Conservation (phyloP, 2,797 vertebrate genomes). For the Macropodus opercularis region DNA sequence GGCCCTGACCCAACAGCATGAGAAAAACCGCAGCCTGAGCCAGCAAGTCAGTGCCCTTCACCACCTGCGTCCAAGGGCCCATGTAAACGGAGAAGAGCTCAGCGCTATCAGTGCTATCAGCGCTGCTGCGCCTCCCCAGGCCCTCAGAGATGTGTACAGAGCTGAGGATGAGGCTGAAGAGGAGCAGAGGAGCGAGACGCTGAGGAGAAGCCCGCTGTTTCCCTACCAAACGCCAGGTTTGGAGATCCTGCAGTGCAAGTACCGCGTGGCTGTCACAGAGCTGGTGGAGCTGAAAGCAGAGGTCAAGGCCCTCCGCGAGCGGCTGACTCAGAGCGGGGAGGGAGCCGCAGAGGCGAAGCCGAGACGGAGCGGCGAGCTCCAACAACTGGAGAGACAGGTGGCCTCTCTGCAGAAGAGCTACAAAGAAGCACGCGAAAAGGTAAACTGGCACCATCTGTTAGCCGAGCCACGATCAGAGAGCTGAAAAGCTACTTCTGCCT, state of each 20-base stretch:
- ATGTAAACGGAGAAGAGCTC: conserved; percentile 67
- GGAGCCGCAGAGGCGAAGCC: conserved; percentile 79
- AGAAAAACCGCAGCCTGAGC: conserved; percentile 86
- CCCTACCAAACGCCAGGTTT: conserved; percentile 86
- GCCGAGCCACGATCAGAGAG: too few relatives aligned
- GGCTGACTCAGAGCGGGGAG: conserved; percentile 85
- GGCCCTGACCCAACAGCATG: conserved; percentile 91
- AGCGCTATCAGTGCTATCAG: neutral
- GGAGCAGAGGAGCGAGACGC: conserved; percentile 40
- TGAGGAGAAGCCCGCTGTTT: conserved; percentile 55
- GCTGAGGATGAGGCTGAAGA: conserved; percentile 66
- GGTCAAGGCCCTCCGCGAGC: conserved; percentile 89
- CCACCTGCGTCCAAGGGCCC: conserved; percentile 75
- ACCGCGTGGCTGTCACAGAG: conserved; percentile 93
- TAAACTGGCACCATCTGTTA: conserved; percentile 21
- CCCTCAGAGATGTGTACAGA: conserved; percentile 69
- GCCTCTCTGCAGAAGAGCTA: conserved; percentile 85
- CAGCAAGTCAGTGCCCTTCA: conserved; percentile 86
- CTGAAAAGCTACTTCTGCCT: neutral
- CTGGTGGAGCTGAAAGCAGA: conserved; percentile 94
- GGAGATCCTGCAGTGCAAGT: conserved; percentile 95
- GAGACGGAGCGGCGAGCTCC: conserved; percentile 81
- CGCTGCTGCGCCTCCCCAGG: conserved; percentile 29
- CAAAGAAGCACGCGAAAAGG: conserved; percentile 86
- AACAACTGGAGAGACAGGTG: conserved; percentile 86